A percentile compares a stretch with the other conserved stretches of the same genome.
phyloP scores from a whole-genome alignment of 2,888 invertebrate genomes.

The Beris chalybata region DNA sequence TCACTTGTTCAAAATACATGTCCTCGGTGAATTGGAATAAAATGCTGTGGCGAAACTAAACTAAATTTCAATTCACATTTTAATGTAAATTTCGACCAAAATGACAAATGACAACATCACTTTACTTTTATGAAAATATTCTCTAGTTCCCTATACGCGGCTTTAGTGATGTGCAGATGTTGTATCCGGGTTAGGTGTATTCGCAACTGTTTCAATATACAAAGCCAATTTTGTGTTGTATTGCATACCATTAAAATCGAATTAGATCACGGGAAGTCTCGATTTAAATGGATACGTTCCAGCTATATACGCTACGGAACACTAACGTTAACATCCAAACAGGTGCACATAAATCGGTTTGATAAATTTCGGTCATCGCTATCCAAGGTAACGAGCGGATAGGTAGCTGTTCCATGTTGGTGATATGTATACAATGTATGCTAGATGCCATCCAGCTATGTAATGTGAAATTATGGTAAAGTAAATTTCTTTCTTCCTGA shows the following conservation, averaged over 20 bases:
- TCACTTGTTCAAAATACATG: too few species aligned
- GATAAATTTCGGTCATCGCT: conserved; percentile 20
- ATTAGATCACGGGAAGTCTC: conserved; percentile 23
- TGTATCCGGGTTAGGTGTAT: conserved; percentile 9
- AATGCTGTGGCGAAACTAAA: too few species aligned
- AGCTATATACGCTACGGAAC: not conserved
- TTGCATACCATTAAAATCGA: conserved; percentile 22
- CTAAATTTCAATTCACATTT: too few species aligned
- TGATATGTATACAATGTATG: too few species aligned
- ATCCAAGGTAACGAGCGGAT: too few species aligned
- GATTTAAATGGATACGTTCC: conserved; percentile 10
- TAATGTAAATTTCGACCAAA: conserved; percentile 17
- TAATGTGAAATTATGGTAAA: too few species aligned
- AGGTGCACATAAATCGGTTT: conserved; percentile 32
- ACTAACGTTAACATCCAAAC: conserved; percentile 27
- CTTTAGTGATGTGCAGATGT: too few species aligned
- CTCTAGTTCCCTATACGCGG: too few species aligned
- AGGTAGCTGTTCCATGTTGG: too few species aligned
- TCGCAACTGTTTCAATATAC: conserved; percentile 27
- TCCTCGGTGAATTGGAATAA: too few species aligned
- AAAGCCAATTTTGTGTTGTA: conserved; percentile 22
- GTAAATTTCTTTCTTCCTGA: too few species aligned
- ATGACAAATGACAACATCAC: conserved; percentile 25
- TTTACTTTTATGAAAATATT: conserved; percentile 12
- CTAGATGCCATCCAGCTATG: too few species aligned